Conservation (phyloP, 2,888 invertebrate genomes). For the Lutraria lutraria region DNA sequence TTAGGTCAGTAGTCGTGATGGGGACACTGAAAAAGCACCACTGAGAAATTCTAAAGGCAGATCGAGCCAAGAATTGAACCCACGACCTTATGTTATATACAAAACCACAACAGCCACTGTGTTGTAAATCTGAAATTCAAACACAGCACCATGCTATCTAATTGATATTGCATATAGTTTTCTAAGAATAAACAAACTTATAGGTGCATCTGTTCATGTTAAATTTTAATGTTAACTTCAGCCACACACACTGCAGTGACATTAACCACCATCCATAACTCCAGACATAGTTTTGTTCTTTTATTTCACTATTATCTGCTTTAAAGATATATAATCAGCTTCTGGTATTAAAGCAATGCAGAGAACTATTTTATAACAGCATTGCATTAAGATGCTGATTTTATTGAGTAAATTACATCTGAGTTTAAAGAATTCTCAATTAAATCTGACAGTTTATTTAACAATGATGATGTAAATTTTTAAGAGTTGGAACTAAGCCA, state of each 20-base stretch:
- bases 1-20: too few relatives aligned
- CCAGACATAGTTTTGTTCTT: background rate
- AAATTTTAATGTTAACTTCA: background rate
- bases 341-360: background rate
- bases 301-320: background rate
- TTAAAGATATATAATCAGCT: constrained; percentile 10
- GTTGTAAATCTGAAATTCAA: too few relatives aligned
- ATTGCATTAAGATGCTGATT: background rate
- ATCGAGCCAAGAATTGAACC: too few relatives aligned
- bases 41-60: too few relatives aligned
- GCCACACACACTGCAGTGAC: constrained; percentile 1
- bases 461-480: background rate
- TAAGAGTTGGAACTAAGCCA: too few relatives aligned
- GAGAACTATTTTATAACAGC: background rate
- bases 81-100: too few relatives aligned
- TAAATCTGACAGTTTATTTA: background rate
- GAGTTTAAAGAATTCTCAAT: background rate
- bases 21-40: too few relatives aligned
- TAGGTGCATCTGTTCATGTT: too few relatives aligned
- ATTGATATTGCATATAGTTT: too few relatives aligned
- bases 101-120: too few relatives aligned
- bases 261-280: background rate
- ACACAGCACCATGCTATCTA: too few relatives aligned
- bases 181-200: too few relatives aligned
- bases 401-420: background rate